A percentile compares a stretch with the other conserved stretches of the same genome.
phyloP scores from a whole-genome alignment of 2,797 vertebrate genomes.

The Monodelphis domestica region DNA sequence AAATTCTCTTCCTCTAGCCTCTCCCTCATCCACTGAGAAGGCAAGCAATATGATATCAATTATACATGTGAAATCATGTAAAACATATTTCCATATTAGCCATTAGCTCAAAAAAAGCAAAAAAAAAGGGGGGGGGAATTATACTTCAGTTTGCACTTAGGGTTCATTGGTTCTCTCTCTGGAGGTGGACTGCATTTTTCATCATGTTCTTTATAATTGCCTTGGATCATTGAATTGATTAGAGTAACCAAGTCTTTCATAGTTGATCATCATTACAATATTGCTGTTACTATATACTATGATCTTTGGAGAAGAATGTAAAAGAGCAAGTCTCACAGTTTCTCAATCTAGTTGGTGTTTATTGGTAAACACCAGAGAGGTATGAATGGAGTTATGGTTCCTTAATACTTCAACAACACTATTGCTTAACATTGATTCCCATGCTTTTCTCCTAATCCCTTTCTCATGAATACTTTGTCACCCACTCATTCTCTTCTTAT shows the following conservation, averaged over 20 bases:
- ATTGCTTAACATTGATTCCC: background rate
- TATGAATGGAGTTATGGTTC: background rate
- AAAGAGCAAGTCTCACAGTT: background rate
- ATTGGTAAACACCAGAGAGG: background rate
- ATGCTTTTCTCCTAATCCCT: background rate
- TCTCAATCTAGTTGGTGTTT: background rate
- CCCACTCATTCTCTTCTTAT: constrained; percentile 8
- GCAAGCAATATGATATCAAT: background rate
- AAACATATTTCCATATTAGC: background rate
- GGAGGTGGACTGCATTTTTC: no score
- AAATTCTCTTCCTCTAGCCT: background rate
- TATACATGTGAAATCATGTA: background rate
- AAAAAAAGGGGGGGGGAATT: background rate
- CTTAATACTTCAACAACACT: background rate
- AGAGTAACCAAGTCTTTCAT: background rate
- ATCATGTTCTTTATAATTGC: no score
- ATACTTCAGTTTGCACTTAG: background rate
- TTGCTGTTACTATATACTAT: background rate
- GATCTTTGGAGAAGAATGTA: background rate
- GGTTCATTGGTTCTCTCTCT: no score
- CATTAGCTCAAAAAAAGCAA: background rate
- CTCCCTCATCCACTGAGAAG: background rate
- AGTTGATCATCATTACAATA: background rate
- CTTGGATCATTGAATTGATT: no score
- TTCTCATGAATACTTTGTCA: constrained; percentile 4